These are phyloP conservation scores for Drosophila funebris DNA, from an alignment of 1,140 invertebrate species.

Conservation along the genomic window DNA sequence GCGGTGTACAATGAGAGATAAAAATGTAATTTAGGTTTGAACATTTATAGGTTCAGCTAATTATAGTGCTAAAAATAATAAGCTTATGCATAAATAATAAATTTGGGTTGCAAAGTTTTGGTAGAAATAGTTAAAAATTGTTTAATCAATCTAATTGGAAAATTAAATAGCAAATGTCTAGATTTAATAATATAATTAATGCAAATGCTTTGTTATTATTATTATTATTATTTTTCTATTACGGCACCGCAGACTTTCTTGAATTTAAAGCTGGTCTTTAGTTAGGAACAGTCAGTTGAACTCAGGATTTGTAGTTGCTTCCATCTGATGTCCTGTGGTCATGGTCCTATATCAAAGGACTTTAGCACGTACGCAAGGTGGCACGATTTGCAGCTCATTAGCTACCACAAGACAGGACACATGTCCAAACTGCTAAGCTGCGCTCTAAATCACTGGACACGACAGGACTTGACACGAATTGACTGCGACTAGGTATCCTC, in stretches of 20 bases:
- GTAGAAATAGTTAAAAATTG: background rate
- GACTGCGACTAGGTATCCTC: conserved; percentile 16
- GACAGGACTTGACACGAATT: conserved; percentile 50
- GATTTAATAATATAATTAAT: background rate
- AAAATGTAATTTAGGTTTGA: conserved; percentile 29
- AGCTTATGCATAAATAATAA: conserved; percentile 28
- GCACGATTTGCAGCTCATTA: conserved; percentile 80
- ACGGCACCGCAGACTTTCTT: too few relatives aligned
- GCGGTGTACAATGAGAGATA: conserved; percentile 19
- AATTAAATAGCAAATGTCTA: background rate
- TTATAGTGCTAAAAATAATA: background rate
- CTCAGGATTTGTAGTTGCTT: background rate
- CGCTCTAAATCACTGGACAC: conserved; percentile 73
- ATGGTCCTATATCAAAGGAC: conserved; percentile 27
- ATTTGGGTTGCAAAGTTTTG: background rate
- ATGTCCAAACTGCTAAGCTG: conserved; percentile 76
- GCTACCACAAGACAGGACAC: conserved; percentile 71
- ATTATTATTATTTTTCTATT: too few relatives aligned
- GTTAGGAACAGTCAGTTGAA: background rate
- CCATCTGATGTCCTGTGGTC: conserved; percentile 10
- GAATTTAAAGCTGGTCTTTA: background rate
- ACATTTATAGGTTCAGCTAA: background rate
- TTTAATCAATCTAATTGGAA: conserved; percentile 4
- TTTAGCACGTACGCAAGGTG: conserved; percentile 64
- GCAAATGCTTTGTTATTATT: too few relatives aligned